Evolutionary conservation across 2,797 vertebrate genomes (phyloP), one percentile per base, ranked within the genome.

Genomic region (Melanotaenia trifasciata): DNA sequence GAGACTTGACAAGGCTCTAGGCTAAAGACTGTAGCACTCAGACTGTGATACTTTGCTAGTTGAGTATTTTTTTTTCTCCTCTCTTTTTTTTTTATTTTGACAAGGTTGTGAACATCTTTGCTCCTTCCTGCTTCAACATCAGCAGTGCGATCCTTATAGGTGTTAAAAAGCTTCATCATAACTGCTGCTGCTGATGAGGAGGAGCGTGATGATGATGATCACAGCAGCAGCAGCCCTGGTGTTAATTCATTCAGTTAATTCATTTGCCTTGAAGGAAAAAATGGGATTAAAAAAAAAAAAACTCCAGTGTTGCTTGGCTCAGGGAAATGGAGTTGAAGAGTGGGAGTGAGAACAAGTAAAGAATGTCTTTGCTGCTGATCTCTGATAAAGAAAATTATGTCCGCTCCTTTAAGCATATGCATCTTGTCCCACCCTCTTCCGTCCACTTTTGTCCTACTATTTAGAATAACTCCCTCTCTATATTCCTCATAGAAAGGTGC

Each of bases 181-280:
- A 76, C 89, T 89, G 87, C 78, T 58, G 67, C 76, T 78, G 80
- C 81, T 83, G 85, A 83, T 88, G 88, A 88, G 72, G 80, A 87
- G 82, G 74, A 87, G 81, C 50, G 58, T 50, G 69, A 76, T 79
- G 89, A 88, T 88, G 86, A 87, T 90, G 79, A 90, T 88, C 70
- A 70, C 73, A 81, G 80, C 84, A 83, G 83, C 82, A 83, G 79
- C 80, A 74, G 81, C 79, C 26, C 18, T 78, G 86, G 88, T 91
- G 90, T 90, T 92, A 93, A 92, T 91, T 90, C 85, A 87, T 89
- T 90, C 83, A 85, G 84, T 92, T 90, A 90, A 91, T 91, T 91
- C 68, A 86, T 89, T 88, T 16, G 74, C 87, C 83, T 89, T 74
- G 54, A 89, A 89, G 84, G 73, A 80, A 74, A 74, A 80, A 77